Conservation (phyloP, 2,797 vertebrate species). For the Triplophysa bombifrons region DNA sequence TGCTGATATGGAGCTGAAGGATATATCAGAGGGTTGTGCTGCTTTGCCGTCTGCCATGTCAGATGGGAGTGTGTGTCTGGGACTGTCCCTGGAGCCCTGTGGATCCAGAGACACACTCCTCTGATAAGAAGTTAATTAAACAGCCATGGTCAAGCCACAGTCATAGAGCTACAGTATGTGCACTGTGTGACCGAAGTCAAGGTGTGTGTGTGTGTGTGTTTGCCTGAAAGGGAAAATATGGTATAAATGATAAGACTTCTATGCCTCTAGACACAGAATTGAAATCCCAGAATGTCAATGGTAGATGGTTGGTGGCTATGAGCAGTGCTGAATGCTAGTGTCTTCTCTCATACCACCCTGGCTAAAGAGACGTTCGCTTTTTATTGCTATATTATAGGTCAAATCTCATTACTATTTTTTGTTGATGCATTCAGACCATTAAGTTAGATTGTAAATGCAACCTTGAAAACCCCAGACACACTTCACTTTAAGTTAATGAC, state of each 20-base stretch:
- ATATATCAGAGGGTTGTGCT: constrained; percentile 20
- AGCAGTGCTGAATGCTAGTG: constrained; percentile 36
- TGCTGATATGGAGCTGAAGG: constrained; percentile 8
- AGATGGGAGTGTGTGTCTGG: constrained; percentile 29
- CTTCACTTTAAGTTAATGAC: constrained; percentile 25
- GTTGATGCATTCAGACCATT: constrained; percentile 30
- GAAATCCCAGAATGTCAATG: constrained; percentile 35
- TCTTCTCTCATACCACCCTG: constrained; percentile 35
- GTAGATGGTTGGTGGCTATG: constrained; percentile 9
- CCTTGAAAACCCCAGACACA: constrained; percentile 32
- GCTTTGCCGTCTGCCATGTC: constrained; percentile 28
- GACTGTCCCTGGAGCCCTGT: constrained; percentile 32
- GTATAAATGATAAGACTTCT: constrained; percentile 45
- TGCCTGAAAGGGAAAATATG: constrained; percentile 21
- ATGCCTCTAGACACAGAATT: constrained; percentile 39
- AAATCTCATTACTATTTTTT: constrained; percentile 40
- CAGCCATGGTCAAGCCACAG: constrained; percentile 44
- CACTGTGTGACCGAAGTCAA: constrained; percentile 9
- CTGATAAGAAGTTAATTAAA: constrained; percentile 58
- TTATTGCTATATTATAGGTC: background rate
- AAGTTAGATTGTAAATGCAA: constrained; percentile 33
- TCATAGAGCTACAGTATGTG: background rate
- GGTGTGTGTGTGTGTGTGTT: constrained; percentile 13
- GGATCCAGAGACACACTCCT: constrained; percentile 33
- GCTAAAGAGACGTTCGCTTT: constrained; percentile 3